phyloP scores from a whole-genome alignment of 1,140 invertebrate species.

The Philopotamus ludificatus region DNA sequence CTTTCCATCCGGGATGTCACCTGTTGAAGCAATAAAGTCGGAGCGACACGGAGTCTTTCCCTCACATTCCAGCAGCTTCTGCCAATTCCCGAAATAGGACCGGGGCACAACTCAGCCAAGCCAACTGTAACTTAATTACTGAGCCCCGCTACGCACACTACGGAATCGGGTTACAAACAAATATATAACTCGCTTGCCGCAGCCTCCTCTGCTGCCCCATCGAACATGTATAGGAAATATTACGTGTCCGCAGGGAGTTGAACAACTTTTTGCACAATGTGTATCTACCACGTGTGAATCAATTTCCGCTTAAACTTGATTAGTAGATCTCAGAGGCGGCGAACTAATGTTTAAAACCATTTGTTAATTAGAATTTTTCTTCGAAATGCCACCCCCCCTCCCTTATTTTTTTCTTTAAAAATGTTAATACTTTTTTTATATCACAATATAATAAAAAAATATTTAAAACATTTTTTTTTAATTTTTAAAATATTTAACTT shows the following conservation, averaged over 20 bases:
- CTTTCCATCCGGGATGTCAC: background rate
- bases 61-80: background rate
- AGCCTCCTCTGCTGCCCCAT: background rate
- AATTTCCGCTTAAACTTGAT: too few species aligned
- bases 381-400: too few species aligned
- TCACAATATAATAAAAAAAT: too few species aligned
- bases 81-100: conserved; percentile 11
- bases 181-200: conserved; percentile 13
- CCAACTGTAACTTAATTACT: conserved; percentile 20
- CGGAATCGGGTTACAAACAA: conserved; percentile 11
- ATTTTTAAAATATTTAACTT: too few species aligned
- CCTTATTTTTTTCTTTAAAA: too few species aligned
- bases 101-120: too few species aligned
- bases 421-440: too few species aligned
- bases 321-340: too few species aligned
- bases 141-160: background rate
- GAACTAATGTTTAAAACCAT: too few species aligned
- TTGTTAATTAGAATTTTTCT: too few species aligned
- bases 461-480: too few species aligned
- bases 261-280: background rate
- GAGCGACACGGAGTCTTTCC: background rate
- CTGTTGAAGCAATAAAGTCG: background rate
- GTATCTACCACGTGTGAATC: too few species aligned
- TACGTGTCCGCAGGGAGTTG: background rate
- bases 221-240: conserved; percentile 1